These are phyloP conservation scores for Pseudomugil gertrudae DNA, from an alignment of 2,797 vertebrate species.

Conservation along the genomic window DNA sequence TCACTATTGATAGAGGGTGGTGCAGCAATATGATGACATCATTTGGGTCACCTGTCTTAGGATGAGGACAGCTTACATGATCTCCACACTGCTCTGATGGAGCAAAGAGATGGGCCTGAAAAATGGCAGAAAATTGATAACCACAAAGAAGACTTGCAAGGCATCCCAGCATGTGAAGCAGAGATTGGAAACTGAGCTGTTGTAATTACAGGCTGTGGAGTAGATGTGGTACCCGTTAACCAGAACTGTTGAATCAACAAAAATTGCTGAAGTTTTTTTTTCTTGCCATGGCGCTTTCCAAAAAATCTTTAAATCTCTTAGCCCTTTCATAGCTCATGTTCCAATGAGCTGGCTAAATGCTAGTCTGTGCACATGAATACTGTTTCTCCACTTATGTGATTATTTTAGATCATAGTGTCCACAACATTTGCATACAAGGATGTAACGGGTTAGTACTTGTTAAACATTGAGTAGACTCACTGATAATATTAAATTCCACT, in stretches of 20 bases:
- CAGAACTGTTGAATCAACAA: slow-evolving; percentile 90
- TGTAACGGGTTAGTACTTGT: slow-evolving; percentile 34
- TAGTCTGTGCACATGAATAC: slow-evolving; percentile 66
- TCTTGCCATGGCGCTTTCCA: slow-evolving; percentile 79
- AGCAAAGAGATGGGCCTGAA: too few species aligned
- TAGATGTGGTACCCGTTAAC: slow-evolving; percentile 90
- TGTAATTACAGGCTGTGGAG: slow-evolving; percentile 89
- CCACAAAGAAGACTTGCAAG: slow-evolving; percentile 81
- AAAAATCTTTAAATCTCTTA: slow-evolving; percentile 82
- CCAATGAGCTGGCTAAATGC: slow-evolving; percentile 78
- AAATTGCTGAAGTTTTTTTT: slow-evolving; percentile 83
- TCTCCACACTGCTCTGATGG: slow-evolving; percentile 66
- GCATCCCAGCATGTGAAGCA: slow-evolving; percentile 82
- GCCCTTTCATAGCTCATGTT: slow-evolving; percentile 80
- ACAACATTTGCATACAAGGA: slow-evolving; percentile 49
- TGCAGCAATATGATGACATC: slow-evolving; percentile 54
- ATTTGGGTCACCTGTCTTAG: slow-evolving; percentile 80
- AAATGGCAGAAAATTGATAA: slow-evolving; percentile 86
- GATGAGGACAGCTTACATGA: slow-evolving; percentile 59
- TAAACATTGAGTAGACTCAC: slow-evolving; percentile 31
- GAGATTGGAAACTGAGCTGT: slow-evolving; percentile 89
- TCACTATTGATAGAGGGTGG: slow-evolving; percentile 51
- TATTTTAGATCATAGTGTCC: slow-evolving; percentile 28
- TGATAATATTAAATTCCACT: slow-evolving; percentile 47
- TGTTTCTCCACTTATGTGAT: slow-evolving; percentile 41